Percentiles rank a stretch among this genome's conserved stretches.
Evolutionary conservation across 2,797 vertebrate species (phyloP).

Genomic region (Etheostoma nigrum): DNA sequence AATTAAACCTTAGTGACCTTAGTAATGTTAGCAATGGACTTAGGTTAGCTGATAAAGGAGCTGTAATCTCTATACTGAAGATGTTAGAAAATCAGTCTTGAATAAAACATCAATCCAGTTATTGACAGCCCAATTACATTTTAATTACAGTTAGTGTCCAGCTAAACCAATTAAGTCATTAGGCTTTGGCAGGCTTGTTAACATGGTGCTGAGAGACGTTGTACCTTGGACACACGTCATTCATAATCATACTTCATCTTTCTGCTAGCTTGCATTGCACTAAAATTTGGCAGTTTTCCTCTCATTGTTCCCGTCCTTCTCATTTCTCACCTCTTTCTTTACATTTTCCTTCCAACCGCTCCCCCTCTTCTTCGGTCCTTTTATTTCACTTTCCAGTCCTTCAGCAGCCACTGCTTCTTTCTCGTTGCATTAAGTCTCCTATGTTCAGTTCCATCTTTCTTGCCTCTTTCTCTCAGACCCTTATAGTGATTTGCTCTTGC

Average conservation of each 20-base stretch:
- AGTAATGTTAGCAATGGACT: not conserved
- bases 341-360: not conserved
- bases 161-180: not conserved
- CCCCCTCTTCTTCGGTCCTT: not conserved
- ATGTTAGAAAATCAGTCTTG: not conserved
- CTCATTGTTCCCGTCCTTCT: not conserved
- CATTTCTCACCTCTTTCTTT: not conserved
- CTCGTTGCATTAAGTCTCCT: constrained; percentile 2
- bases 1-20: not conserved
- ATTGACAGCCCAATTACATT: not conserved
- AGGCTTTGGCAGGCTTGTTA: not conserved
- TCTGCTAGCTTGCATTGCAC: not conserved
- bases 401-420: not conserved
- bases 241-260: not conserved
- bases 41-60: not conserved
- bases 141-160: not conserved
- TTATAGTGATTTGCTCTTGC: constrained; percentile 5
- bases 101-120: not conserved
- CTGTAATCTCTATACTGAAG: not conserved
- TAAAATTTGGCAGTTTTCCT: constrained; percentile 10
- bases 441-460: not conserved
- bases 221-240: not conserved
- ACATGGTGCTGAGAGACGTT: not conserved
- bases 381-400: constrained; percentile 4
- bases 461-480: constrained; percentile 2